Percentiles rank a stretch among this genome's conserved stretches.
Conservation (phyloP, 2,888 invertebrate genomes). For the Yponomeuta malinellus region DNA sequence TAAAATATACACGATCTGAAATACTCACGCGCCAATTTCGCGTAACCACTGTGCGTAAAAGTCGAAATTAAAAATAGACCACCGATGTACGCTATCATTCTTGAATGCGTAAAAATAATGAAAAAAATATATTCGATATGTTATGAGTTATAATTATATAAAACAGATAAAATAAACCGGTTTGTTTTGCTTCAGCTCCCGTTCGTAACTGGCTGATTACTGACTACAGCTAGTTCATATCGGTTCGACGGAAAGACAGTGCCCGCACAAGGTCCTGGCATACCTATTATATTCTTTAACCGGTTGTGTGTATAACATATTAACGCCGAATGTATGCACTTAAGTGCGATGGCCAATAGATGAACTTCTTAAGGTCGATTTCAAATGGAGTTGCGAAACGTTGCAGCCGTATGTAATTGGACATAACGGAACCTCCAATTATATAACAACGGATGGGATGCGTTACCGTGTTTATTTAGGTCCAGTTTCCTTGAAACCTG, state of each 20-base stretch:
- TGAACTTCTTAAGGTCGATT: slow-evolving; percentile 8
- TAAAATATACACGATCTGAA: not conserved
- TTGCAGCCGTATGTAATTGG: not conserved
- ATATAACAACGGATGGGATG: not conserved
- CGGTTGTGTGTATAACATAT: slow-evolving; percentile 8
- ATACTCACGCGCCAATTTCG: slow-evolving; percentile 56
- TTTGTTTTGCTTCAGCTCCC: not conserved
- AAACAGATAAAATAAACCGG: not conserved
- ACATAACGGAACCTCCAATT: not conserved
- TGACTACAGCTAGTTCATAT: slow-evolving; percentile 37
- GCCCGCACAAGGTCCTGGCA: slow-evolving; percentile 22
- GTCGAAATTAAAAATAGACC: slow-evolving; percentile 34
- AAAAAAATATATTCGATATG: not conserved
- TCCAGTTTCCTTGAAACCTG: not conserved
- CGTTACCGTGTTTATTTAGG: not conserved
- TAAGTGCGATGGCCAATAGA: slow-evolving; percentile 2
- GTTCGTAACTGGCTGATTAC: slow-evolving; percentile 6
- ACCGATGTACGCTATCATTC: slow-evolving; percentile 26
- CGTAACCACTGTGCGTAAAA: slow-evolving; percentile 34
- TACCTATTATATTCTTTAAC: slow-evolving; percentile 6
- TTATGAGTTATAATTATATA: too few relatives aligned
- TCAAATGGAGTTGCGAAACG: slow-evolving; percentile 2
- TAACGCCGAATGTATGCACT: not conserved
- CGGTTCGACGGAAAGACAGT: slow-evolving; percentile 45
- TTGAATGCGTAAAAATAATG: slow-evolving; percentile 30